phyloP scores from a whole-genome alignment of 2,888 invertebrate genomes.

The Nomada ruficornis region DNA sequence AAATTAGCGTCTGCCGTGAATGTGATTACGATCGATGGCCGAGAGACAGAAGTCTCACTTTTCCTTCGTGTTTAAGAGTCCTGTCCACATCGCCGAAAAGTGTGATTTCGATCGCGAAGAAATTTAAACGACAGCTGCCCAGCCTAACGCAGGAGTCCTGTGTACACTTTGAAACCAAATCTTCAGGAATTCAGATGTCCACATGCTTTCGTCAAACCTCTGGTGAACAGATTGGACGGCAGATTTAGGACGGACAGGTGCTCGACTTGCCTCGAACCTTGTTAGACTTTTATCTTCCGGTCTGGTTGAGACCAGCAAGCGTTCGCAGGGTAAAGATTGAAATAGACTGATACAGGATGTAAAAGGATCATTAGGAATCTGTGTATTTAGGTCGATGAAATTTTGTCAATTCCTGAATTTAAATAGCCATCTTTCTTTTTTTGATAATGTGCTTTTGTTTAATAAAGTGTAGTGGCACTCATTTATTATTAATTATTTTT shows the following conservation, averaged over 20 bases:
- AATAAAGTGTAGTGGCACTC: too few relatives aligned
- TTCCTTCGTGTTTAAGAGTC: neutral
- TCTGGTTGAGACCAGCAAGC: neutral
- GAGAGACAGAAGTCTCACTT: neutral
- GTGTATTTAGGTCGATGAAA: neutral
- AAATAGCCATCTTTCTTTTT: too few relatives aligned
- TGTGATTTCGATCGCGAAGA: conserved; percentile 45
- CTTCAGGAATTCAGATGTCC: conserved; percentile 19
- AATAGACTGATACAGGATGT: neutral
- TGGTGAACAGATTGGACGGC: neutral
- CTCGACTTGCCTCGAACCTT: neutral
- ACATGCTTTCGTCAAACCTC: neutral
- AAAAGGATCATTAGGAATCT: neutral
- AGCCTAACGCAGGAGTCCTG: too few relatives aligned
- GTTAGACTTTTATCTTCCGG: neutral
- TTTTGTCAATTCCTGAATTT: too few relatives aligned
- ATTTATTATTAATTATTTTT: too few relatives aligned
- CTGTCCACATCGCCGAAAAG: conserved; percentile 52
- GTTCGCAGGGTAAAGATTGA: neutral
- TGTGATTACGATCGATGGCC: conserved; percentile 38
- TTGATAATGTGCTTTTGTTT: too few relatives aligned
- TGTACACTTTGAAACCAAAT: conserved; percentile 26
- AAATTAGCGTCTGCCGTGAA: conserved; percentile 46
- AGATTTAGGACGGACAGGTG: conserved; percentile 10
- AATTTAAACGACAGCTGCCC: conserved; percentile 50